Evolutionary conservation across 2,797 vertebrate species (phyloP).

Genomic region (Rhabdophis nuchalis): DNA sequence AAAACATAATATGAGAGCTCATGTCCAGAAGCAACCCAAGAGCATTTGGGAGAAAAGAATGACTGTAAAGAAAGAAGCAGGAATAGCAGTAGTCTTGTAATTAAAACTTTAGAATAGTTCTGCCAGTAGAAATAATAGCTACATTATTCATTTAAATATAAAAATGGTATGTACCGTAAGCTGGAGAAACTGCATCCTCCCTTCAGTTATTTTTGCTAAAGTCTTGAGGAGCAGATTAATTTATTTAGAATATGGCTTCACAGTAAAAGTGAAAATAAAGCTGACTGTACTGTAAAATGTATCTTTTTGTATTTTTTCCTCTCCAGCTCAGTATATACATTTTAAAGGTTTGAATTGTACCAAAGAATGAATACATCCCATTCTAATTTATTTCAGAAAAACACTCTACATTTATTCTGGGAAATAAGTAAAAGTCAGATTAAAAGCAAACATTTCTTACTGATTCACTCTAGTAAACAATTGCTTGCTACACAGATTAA

Average conservation of each 20-base stretch:
- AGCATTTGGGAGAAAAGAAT: not conserved
- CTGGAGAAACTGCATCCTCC: not conserved
- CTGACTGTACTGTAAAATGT: not conserved
- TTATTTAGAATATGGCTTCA: not conserved
- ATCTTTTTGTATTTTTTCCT: not conserved
- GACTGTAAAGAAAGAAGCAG: not conserved
- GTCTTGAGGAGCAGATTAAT: not conserved
- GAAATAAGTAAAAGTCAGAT: not conserved
- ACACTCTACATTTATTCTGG: not conserved
- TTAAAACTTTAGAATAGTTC: not conserved
- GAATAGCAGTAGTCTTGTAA: not conserved
- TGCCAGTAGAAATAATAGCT: not conserved
- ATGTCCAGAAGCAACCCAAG: not conserved
- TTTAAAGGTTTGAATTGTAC: not conserved
- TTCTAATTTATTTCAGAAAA: not conserved
- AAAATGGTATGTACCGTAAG: not conserved
- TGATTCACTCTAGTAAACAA: not conserved
- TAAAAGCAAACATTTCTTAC: not conserved
- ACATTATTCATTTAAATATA: not conserved
- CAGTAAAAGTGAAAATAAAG: not conserved
- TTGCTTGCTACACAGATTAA: not conserved
- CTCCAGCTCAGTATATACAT: not conserved
- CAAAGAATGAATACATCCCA: not conserved
- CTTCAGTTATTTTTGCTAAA: not conserved
- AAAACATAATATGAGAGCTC: not conserved